Conservation (phyloP, 1,140 invertebrate species). For the Brachystomella parvula region DNA sequence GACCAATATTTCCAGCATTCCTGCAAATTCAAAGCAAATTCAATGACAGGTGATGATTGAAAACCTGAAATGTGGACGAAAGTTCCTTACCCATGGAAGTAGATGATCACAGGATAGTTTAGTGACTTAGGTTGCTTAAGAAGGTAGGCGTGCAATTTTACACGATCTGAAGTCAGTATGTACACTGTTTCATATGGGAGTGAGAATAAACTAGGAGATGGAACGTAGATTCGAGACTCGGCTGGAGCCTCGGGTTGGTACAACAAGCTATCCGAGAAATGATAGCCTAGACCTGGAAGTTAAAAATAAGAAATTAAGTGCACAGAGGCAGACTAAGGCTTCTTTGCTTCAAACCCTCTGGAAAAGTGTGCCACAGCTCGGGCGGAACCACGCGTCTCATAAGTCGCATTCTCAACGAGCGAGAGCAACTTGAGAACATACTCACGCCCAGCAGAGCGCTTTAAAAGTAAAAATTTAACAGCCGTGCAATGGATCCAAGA, state of each 20-base stretch:
- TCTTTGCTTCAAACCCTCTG: not conserved
- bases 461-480: too few species aligned
- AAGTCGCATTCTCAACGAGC: not conserved
- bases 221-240: constrained; percentile 76
- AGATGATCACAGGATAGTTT: constrained; percentile 68
- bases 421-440: not conserved
- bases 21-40: too few species aligned
- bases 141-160: constrained; percentile 75
- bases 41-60: too few species aligned
- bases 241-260: constrained; percentile 49
- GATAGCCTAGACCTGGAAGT: constrained; percentile 31
- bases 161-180: constrained; percentile 66
- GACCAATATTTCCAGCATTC: constrained; percentile 93
- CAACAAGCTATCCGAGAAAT: constrained; percentile 33
- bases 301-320: not conserved
- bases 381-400: not conserved
- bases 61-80: too few species aligned
- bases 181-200: constrained; percentile 78
- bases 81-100: constrained; percentile 93
- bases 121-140: constrained; percentile 65
- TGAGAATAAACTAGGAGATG: constrained; percentile 69
- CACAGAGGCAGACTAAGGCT: not conserved
- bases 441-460: not conserved
- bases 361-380: not conserved
- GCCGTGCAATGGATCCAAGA: not conserved